Conservation (phyloP, 2,888 invertebrate genomes). For the Phasia obesa region DNA sequence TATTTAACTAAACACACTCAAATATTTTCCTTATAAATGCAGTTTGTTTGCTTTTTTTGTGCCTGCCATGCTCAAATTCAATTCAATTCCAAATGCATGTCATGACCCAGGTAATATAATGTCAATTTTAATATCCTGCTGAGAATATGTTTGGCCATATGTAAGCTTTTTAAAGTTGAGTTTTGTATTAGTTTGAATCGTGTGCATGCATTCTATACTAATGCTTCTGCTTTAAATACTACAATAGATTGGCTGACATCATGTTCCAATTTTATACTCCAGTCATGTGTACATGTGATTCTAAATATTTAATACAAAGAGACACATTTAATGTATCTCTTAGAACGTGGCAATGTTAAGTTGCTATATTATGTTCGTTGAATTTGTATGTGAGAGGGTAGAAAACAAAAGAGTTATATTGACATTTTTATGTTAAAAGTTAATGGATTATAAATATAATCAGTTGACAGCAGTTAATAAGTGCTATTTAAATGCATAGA, state of each 20-base stretch:
- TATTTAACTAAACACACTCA: slow-evolving; percentile 10
- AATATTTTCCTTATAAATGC: neutral
- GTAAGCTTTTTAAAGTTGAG: neutral
- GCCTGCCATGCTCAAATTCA: neutral
- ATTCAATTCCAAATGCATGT: slow-evolving; percentile 54
- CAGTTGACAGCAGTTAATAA: slow-evolving; percentile 21
- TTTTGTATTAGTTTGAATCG: slow-evolving; percentile 39
- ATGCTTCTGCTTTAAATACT: slow-evolving; percentile 29
- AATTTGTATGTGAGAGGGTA: neutral
- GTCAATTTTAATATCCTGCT: slow-evolving; percentile 60
- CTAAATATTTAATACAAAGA: slow-evolving; percentile 28
- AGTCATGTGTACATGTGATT: slow-evolving; percentile 34
- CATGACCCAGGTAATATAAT: slow-evolving; percentile 64
- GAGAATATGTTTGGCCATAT: slow-evolving; percentile 36
- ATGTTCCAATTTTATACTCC: slow-evolving; percentile 37
- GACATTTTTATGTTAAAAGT: slow-evolving; percentile 15
- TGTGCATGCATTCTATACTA: slow-evolving; percentile 18
- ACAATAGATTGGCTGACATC: slow-evolving; percentile 53
- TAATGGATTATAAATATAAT: neutral
- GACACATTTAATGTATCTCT: slow-evolving; percentile 33
- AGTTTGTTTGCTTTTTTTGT: neutral
- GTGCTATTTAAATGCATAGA: slow-evolving; percentile 29
- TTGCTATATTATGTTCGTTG: neutral
- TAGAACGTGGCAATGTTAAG: slow-evolving; percentile 37
- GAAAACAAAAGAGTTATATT: neutral